Percentiles rank a stretch among this genome's conserved stretches.
phyloP scores from a whole-genome alignment of 2,113 vertebrate genomes.

The Cyanoliseus patagonus region DNA sequence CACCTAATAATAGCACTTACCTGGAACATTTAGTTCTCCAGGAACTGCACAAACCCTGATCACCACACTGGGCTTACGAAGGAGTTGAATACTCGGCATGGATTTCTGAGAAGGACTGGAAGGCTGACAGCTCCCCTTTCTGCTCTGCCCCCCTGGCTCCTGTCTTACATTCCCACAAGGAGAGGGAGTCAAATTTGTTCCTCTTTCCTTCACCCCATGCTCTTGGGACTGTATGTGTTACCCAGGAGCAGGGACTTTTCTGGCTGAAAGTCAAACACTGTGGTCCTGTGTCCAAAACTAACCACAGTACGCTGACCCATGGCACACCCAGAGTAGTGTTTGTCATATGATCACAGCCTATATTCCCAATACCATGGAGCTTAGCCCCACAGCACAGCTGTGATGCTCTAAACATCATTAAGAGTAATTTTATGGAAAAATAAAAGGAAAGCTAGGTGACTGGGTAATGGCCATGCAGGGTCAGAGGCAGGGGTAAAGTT shows the following conservation, averaged over 20 bases:
- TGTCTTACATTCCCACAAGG: not conserved
- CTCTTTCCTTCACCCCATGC: not conserved
- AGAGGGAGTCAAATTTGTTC: not conserved
- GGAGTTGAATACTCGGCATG: not conserved
- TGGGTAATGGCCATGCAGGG: not conserved
- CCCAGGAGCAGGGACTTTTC: not conserved
- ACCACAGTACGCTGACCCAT: not conserved
- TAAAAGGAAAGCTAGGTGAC: not conserved
- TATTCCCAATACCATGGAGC: not conserved
- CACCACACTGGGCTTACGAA: not conserved
- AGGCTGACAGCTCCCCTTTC: conserved; percentile 47
- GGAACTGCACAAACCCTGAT: not conserved
- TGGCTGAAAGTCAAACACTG: not conserved
- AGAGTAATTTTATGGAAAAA: not conserved
- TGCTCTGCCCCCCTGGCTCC: not conserved
- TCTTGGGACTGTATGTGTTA: not conserved
- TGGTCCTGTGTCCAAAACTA: not conserved
- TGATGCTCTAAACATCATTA: not conserved
- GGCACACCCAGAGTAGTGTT: not conserved
- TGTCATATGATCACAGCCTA: not conserved
- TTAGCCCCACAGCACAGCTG: not conserved
- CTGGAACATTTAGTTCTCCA: conserved; percentile 65
- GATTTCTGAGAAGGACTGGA: not conserved
- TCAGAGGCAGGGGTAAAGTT: not conserved
- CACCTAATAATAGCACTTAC: conserved; percentile 61